Evolutionary conservation across 1,140 invertebrate species (phyloP).

Genomic region (Trigoniulus corallinus): DNA sequence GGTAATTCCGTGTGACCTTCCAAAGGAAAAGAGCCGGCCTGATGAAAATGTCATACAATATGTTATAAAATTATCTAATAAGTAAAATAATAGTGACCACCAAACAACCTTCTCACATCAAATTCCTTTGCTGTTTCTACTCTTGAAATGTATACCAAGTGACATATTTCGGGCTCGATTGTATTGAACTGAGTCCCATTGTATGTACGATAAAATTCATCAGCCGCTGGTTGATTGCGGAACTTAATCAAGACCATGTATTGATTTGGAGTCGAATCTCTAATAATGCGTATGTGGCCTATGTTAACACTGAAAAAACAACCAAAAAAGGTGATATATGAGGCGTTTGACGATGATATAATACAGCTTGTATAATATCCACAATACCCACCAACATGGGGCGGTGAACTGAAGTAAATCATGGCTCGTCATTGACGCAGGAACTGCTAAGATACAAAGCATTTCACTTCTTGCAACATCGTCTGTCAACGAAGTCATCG

Average conservation of each 20-base stretch:
- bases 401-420: slow-evolving; percentile 90
- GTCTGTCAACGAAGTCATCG: slow-evolving; percentile 31
- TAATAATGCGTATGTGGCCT: slow-evolving; percentile 76
- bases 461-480: slow-evolving; percentile 52
- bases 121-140: slow-evolving; percentile 55
- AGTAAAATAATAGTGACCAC: background rate
- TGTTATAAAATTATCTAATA: background rate
- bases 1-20: slow-evolving; percentile 82
- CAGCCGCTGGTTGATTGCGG: slow-evolving; percentile 51
- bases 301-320: slow-evolving; percentile 48
- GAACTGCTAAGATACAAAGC: slow-evolving; percentile 77
- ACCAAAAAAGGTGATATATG: background rate
- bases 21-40: slow-evolving; percentile 24
- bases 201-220: slow-evolving; percentile 81
- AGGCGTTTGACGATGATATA: background rate
- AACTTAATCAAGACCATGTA: slow-evolving; percentile 93
- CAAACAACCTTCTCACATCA: slow-evolving; percentile 31
- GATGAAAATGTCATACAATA: too few relatives aligned
- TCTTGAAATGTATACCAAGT: slow-evolving; percentile 84
- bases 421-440: slow-evolving; percentile 77
- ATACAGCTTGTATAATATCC: background rate
- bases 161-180: slow-evolving; percentile 79
- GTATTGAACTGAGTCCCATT: slow-evolving; percentile 86
- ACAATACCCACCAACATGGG: slow-evolving; percentile 45
- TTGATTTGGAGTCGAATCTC: slow-evolving; percentile 70